Percentiles rank a stretch among this genome's conserved stretches.
Evolutionary conservation across 2,888 invertebrate genomes (phyloP).

Genomic region (Elmis aenea): DNA sequence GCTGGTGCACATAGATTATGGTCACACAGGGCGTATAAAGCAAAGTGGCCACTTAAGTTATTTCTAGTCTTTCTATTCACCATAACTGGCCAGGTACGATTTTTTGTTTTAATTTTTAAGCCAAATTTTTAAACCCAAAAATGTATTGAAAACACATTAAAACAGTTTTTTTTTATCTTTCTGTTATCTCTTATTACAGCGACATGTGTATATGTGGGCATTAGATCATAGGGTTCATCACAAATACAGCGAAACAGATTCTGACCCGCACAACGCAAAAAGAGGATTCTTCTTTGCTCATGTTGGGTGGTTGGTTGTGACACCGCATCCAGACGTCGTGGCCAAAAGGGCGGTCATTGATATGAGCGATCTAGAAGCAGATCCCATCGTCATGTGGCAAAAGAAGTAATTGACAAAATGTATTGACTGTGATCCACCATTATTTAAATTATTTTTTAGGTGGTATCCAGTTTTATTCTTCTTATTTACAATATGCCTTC

Average conservation of each 20-base stretch:
- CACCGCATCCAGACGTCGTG: constrained; percentile 76
- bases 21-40: constrained; percentile 76
- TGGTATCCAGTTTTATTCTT: constrained; percentile 69
- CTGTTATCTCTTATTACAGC: constrained; percentile 48
- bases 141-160: background rate
- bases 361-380: constrained; percentile 65
- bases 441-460: constrained; percentile 44
- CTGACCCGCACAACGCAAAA: constrained; percentile 78
- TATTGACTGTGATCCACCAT: background rate
- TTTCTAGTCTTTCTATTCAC: constrained; percentile 69
- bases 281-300: constrained; percentile 79
- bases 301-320: constrained; percentile 84
- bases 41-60: constrained; percentile 63
- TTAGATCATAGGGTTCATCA: constrained; percentile 85
- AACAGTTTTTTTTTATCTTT: background rate
- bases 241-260: constrained; percentile 81
- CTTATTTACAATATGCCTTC: constrained; percentile 65
- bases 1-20: constrained; percentile 77
- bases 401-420: constrained; percentile 56
- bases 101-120: background rate
- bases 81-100: constrained; percentile 70
- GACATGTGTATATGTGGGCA: constrained; percentile 81
- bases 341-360: constrained; percentile 64
- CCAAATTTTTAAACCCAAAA: too few species aligned
- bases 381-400: constrained; percentile 73